Base-by-base conservation (phyloP, 2,888 invertebrate species). In the Anoplius nigerrimus region DNA sequence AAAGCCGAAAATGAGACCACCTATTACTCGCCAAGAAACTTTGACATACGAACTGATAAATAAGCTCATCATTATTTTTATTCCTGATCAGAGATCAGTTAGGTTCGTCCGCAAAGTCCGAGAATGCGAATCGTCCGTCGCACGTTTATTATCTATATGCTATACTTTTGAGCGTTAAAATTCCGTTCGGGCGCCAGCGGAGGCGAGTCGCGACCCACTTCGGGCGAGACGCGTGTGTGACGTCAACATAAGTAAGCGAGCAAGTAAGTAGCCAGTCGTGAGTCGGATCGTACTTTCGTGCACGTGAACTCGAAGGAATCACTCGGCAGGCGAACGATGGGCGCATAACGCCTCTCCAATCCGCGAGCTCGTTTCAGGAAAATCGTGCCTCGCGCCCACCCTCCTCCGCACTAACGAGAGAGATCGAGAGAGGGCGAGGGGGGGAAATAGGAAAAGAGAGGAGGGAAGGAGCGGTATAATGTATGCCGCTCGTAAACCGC, bases 401-500 rank as follows among this genome's bases (percentile, higher is more conserved):
- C 34, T 55, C 21, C 55, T 15, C 46, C 8, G 20, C 61, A 34
- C 60, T 72, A 73, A 67, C 71, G 70, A 68, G 58, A 59, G 42
- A 56, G 62, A 64, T 42, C 62, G 45, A 48, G 60, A 59, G 68
- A 46, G 56, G 53, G 55, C 43, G 22, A 21, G 56, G 56, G 27
- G 52, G 48, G 53, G 60, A 61, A 57, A 56, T 42, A 54, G 46
- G 58, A 52, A 62, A 55, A 59, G 51, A 57, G 59, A 64, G 69
- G 46, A 60, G 51, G 46, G 18, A 54, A n/a, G 51, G 51, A 61
- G 11, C 34, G 34, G 58, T 68, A 69, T 76, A 72, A 64, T 58
- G 77, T 66, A 82, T 80, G 76, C 78, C 67, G 70, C 76, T 77
- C 75, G 81, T 79, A 82, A 84, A 81, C 79, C 76, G 74, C 68